Evolutionary conservation across 2,797 vertebrate genomes (phyloP).

Genomic region (Enteromius anoplus): DNA sequence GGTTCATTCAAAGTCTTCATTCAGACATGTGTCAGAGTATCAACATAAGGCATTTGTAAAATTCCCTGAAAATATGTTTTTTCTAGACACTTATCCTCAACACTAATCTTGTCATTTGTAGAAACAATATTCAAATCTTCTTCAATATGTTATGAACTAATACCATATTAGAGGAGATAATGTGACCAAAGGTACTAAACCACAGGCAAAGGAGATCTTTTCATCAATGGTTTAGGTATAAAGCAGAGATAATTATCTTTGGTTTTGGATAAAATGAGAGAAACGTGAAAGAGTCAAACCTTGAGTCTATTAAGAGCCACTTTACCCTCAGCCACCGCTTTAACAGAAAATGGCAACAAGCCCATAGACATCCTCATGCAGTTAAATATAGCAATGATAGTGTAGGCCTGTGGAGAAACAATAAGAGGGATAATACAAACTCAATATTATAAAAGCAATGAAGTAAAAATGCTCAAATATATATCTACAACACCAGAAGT

Average conservation of each 20-base stretch:
- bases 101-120: neutral
- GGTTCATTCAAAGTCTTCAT: neutral
- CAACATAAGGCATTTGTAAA: neutral
- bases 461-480: neutral
- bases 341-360: slow-evolving; percentile 76
- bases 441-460: neutral
- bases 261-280: neutral
- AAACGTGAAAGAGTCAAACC: slow-evolving; percentile 66
- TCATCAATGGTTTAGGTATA: neutral
- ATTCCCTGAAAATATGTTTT: neutral
- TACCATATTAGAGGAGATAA: neutral
- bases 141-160: neutral
- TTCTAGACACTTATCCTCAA: neutral
- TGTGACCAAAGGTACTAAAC: neutral
- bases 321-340: slow-evolving; percentile 75
- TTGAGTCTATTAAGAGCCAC: slow-evolving; percentile 78
- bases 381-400: slow-evolving; percentile 82
- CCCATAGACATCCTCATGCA: slow-evolving; percentile 78
- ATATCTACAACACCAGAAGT: neutral
- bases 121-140: neutral
- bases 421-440: slow-evolving; percentile 17
- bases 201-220: neutral
- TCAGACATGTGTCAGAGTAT: neutral
- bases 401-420: slow-evolving; percentile 76
- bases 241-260: neutral